Conservation (phyloP, 2,113 vertebrate genomes). For the Sebastes fasciatus region DNA sequence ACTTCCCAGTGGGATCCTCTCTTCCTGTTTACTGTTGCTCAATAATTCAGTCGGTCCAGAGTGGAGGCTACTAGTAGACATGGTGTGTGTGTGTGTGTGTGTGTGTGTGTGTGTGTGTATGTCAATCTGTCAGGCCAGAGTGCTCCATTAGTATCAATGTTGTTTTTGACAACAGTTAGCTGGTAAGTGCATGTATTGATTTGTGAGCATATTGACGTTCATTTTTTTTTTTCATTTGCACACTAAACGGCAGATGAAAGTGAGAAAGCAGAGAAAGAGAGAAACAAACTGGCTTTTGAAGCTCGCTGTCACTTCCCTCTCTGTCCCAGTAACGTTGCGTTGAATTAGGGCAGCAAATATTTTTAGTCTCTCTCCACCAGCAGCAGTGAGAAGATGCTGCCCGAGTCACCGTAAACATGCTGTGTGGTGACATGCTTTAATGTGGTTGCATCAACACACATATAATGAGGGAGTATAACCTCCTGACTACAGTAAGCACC, state of each 20-base stretch:
- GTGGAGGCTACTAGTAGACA: slow-evolving; percentile 55
- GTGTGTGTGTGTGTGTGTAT: slow-evolving; percentile 32
- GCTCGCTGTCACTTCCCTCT: background rate
- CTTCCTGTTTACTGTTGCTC: slow-evolving; percentile 77
- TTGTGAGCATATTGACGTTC: slow-evolving; percentile 56
- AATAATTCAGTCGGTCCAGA: slow-evolving; percentile 78
- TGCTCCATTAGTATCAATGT: slow-evolving; percentile 78
- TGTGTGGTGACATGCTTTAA: slow-evolving; percentile 31
- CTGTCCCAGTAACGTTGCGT: slow-evolving; percentile 40
- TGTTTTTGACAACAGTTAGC: slow-evolving; percentile 68
- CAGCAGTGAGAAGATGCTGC: slow-evolving; percentile 23
- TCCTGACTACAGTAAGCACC: slow-evolving; percentile 63
- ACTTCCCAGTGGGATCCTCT: slow-evolving; percentile 55
- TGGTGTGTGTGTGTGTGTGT: slow-evolving; percentile 13
- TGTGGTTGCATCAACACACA: slow-evolving; percentile 22
- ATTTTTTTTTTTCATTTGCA: slow-evolving; percentile 55
- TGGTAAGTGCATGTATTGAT: slow-evolving; percentile 80
- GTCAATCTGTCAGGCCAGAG: slow-evolving; percentile 47
- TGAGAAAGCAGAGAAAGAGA: background rate
- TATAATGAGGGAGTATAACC: background rate
- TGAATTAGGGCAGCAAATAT: slow-evolving; percentile 71
- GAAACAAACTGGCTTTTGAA: slow-evolving; percentile 24
- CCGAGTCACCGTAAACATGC: slow-evolving; percentile 32
- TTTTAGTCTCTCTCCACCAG: slow-evolving; percentile 56
- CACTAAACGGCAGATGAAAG: slow-evolving; percentile 51